Evolutionary conservation across 2,797 vertebrate species (phyloP), one percentile per base, ranked within the genome.

Genomic region (Peromyscus attwateri): DNA sequence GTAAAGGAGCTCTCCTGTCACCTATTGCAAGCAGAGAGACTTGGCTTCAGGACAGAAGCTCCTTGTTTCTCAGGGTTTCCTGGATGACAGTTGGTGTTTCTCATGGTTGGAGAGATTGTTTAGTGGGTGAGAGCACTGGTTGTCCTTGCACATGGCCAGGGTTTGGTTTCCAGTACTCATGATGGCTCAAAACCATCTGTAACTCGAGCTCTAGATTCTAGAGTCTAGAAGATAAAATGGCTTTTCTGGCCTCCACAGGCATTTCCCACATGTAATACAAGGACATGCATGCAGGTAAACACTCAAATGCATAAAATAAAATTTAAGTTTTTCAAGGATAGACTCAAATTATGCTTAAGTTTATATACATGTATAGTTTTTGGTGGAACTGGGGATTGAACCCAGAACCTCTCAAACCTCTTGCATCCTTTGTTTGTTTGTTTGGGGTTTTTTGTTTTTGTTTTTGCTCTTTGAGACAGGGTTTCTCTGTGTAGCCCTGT

Each of bases 311-410:
- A 77, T 19, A 11, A 55, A 37, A 55, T 55, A 87, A 55, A 40
- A 73, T 19, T 55, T 43, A 93, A 34, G 29, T 17, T 27, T 94
- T 94, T 95, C 88, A 34, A 55, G 71, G 76, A 89, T 27, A 92
- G 70, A 49, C 57, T 92, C 71, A 68, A n/a, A 60, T 87, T 55
- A 3, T 31, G 34, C 10, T 70, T n/a, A 64, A 43, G 19, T 49
- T 13, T 49, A 25, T 40, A 52, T 64, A 29, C 14, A 31, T 46
- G 17, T 13, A 34, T 29, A 31, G 43, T 68, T 49, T 85, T 68
- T 71, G 34, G 25, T 88, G 14, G 13, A 16, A 34, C 62, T n/a
- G 31, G 83, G 81, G 19, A 49, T 66, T 49, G 43, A 68, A 43
- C 16, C 27, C 29, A 16, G 37, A 40, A 64, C 81, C 37, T 43